Base-by-base conservation (phyloP, 2,888 invertebrate genomes). In the Caenorhabditis sp. region DNA sequence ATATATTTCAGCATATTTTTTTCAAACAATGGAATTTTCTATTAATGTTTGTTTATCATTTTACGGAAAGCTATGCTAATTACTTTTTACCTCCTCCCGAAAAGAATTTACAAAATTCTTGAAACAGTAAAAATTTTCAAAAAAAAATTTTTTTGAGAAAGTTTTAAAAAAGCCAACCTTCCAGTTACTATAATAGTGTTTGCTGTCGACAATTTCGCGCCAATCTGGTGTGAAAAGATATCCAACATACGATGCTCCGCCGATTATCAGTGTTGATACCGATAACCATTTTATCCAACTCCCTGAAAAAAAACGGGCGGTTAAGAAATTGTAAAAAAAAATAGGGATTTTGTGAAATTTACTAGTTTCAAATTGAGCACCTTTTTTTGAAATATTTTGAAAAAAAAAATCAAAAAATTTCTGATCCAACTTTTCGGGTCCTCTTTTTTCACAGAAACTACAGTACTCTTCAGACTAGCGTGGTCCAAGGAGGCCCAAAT, bases 181-280 rank as follows among this genome's bases (percentile, higher is more conserved):
- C 85, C 84, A 86, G 64, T 86, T 81, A 37, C 82, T 78, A 69
- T 86, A 86, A 69, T 87, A 86, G 64, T 86, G 86, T 60, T 74
- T 69, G n/a, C 80, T 81, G 64, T 86, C 86, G 12, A 76, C 70
- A 60, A 81, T 74, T 19, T 81, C 77, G 21, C 86, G 53, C 78
- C 79, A 81, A 58, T 86, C 84, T 24, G 85, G 82, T 2, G 79
- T 79, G 58, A 80, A 73, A n/a, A 84, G 64, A 26, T 83, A 81
- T 0, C 79, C 79, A 24, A 78, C 69, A 51, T 82, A 81, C n/a
- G 78, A 64, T 1, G 66, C 74, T 8, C 79, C 81, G 8, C 79
- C 83, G 51, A 77, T 63, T 12, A 77, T 66, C 43, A 81, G 24
- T 4, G 78, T 71, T 26, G 77, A 69, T 26, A 77, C 58, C 19